Base-by-base conservation (phyloP, 2,113 vertebrate genomes). In the Ptychochromis oligacanthus region DNA sequence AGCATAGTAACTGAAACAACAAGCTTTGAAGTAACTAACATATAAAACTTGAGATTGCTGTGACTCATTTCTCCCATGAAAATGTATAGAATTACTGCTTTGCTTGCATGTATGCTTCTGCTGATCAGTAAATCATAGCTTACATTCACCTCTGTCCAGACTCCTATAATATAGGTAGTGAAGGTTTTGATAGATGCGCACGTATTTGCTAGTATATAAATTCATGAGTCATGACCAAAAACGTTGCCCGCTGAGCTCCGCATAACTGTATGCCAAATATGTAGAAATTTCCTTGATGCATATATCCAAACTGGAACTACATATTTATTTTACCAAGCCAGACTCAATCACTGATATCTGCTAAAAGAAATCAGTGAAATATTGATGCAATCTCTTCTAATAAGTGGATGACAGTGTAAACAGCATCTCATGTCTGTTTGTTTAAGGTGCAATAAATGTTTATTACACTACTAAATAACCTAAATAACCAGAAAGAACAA, bases 291-390 rank as follows among this genome's bases (percentile, higher is more conserved):
- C 61, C 12, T 64, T 40, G 20, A 40, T 20, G 1, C 7, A n/a
- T 55, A 22, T 64, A 64, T 8, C n/a, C 22, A 15, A 40, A 0
- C 40, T 14, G 36, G 1, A 40, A 64, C n/a, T 1, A 36, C 28
- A 58, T 31, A 70, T 28, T 43, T 49, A 72, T 52, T 52, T 72
- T 52, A 46, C 31, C 20, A 26, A 52, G 17, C 28, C 26, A 7
- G 26, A 0, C 43, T 14, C 4, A 0, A 76, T 76, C 74, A 40
- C 0, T 40, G 36, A 1, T 10, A 1, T 26, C 22, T 28, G 55
- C 38, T 76, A 36, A 76, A 22, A 76, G 74, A 52, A 52, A 52
- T 52, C 7, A 28, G 11, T 52, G 9, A 38, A 6, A 20, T 75
- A 3, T 38, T 24, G 22, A 43, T 46, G 55, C 38, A 59, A n/a